Evolutionary conservation across 2,797 vertebrate genomes (phyloP), one percentile per base, ranked within the genome.

Genomic region (Tapera naevia): DNA sequence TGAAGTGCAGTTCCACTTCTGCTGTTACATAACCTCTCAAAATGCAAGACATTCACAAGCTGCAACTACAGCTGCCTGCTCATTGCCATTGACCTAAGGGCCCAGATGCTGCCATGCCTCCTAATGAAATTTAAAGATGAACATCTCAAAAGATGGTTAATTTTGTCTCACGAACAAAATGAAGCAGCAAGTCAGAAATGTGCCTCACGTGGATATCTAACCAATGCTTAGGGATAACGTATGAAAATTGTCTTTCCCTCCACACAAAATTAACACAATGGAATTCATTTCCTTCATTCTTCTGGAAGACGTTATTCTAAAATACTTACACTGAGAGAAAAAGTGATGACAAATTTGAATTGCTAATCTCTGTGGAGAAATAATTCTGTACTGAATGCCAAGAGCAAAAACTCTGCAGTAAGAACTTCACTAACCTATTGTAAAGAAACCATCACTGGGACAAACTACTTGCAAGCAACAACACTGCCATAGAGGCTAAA

Each of bases 261-360:
- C 33, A 76, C 54, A 84, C 53, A 89, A 91, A 90, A 89, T 76
- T 61, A 93, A 86, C 74, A 60, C 71, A 89, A 72, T 6, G 17
- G 76, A 96, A 95, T 56, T 64, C 9, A 67, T 76, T 82, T 85
- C 41, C 53, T 66, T 81, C 80, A 54, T 53, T 87, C 82, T 91
- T 54, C 64, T 71, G 45, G 53, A 88, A 10, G 73, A 91, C 91
- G 87, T 64, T 70, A 88, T 8, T 88, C 35, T 86, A 82, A 94
- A 93, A 94, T 78, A 94, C 85, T 93, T 94, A 91, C 74, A 82
- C 12, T 35, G 45, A 79, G 45, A 86, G 37, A 65, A 92, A 91
- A 93, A 79, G 89, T 54, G 92, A 91, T 12, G 39, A 80, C 76
- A 94, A 85, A 94, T 86, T 88, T 80, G 75, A 92, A 89, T 73